Base-by-base conservation (phyloP, 2,888 invertebrate species). In the Baronia brevicornis region DNA sequence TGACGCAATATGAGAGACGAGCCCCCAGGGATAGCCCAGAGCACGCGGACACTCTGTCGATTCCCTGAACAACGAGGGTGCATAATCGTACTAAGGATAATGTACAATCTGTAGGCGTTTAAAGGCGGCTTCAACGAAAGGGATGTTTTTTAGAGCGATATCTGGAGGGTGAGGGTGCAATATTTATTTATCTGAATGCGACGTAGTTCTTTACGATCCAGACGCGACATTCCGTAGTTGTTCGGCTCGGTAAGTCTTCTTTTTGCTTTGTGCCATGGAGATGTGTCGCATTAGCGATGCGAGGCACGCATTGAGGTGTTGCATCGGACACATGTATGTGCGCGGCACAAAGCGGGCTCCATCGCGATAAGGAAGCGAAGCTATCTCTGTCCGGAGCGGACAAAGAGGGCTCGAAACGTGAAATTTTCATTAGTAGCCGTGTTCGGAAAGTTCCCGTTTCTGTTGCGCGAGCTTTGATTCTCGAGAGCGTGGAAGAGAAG, bases 31-130 rank as follows among this genome's bases (percentile, higher is more conserved):
- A 71, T 47, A 47, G 60, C 64, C 59, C 54, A 50, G 51, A 65
- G 74, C 70, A 51, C 73, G 55, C 60, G 71, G 73, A 79, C 70
- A 78, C 80, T 79, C 70, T 61, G 68, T 52, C 66, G 71, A 80
- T 77, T 80, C 80, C 75, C 82, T 60, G 77, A 71, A 80, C 82
- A 75, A 64, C 75, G 79, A 71, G 84, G 84, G 84, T 84, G 84
- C 84, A 84, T 84, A 84, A 84, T 84, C 80, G 78, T 74, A 80
- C 78, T 80, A 79, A 82, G 80, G 84, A 84, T 82, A 84, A 82
- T 84, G 82, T 84, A 84, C 84, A 84, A 84, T 84, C 84, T 84
- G 84, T 82, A 84, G 84, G 80, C 84, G 80, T 84, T 84, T 84
- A 84, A 82, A 84, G 82, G 77, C 80, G 72, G 80, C 80, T 73